These are phyloP conservation scores for Drosophila paracracens DNA, from an alignment of 2,888 invertebrate genomes.

Conservation along the genomic window DNA sequence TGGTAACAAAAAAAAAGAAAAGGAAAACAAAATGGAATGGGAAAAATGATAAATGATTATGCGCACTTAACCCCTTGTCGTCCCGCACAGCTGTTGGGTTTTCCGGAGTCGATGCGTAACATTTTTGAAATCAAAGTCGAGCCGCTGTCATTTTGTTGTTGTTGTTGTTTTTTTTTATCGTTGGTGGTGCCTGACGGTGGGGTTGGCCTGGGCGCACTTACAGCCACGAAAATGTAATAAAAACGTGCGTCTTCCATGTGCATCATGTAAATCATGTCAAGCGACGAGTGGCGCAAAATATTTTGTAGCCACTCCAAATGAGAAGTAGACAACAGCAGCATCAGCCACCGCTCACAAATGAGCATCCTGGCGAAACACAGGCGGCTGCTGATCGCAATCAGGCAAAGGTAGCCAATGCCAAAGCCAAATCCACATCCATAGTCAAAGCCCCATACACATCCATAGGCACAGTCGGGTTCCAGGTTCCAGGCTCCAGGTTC, in stretches of 20 bases:
- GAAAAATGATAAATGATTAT: constrained; percentile 78
- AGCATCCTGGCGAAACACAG: constrained; percentile 61
- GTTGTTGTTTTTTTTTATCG: constrained; percentile 1
- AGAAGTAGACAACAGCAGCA: constrained; percentile 40
- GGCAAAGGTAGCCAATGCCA: constrained; percentile 46
- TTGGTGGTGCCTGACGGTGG: constrained; percentile 36
- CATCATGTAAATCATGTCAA: constrained; percentile 84
- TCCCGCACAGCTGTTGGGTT: constrained; percentile 73
- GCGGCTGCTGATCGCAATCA: constrained; percentile 73
- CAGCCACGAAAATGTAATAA: constrained; percentile 78
- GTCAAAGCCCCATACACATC: constrained; percentile 1
- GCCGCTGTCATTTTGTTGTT: constrained; percentile 17
- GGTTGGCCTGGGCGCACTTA: constrained; percentile 64
- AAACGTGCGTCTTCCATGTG: constrained; percentile 79
- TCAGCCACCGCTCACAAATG: constrained; percentile 67
- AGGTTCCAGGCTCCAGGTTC: constrained; percentile 12
- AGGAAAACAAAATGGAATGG: neutral
- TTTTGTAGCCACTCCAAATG: constrained; percentile 63
- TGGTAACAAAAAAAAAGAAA: constrained; percentile 51
- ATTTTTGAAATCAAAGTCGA: constrained; percentile 65
- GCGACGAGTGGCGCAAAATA: constrained; percentile 75
- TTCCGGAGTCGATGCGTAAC: constrained; percentile 67
- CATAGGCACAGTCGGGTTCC: constrained; percentile 10
- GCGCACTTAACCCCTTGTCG: constrained; percentile 71
- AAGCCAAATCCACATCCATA: constrained; percentile 3